These are phyloP conservation scores for Odontothrips loti DNA, from an alignment of 2,888 invertebrate genomes.

Conservation along the genomic window DNA sequence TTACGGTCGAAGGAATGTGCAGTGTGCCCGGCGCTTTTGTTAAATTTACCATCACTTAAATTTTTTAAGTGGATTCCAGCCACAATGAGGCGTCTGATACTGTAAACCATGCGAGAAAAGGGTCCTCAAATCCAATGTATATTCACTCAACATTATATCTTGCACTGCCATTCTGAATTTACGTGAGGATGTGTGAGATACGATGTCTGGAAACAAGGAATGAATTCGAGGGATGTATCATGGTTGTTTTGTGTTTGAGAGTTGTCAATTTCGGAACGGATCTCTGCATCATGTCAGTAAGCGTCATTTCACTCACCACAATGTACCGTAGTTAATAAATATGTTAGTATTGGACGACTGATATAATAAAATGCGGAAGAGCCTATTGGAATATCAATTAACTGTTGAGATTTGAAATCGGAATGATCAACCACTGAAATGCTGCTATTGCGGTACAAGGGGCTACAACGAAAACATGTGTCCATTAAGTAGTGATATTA, in stretches of 20 bases:
- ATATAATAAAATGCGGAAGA: slow-evolving; percentile 23
- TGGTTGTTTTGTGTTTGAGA: slow-evolving; percentile 14
- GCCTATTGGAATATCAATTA: slow-evolving; percentile 24
- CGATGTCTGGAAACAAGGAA: slow-evolving; percentile 4
- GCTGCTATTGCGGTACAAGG: not conserved
- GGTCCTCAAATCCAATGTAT: not conserved
- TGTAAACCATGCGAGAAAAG: not conserved
- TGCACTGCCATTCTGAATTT: slow-evolving; percentile 13
- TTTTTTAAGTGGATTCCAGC: not conserved
- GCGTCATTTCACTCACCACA: slow-evolving; percentile 16
- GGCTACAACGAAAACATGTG: slow-evolving; percentile 3
- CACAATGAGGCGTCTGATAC: not conserved
- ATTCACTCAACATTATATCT: not conserved
- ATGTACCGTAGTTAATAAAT: slow-evolving; percentile 16
- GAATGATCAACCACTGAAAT: not conserved
- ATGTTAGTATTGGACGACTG: slow-evolving; percentile 23
- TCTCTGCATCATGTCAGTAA: slow-evolving; percentile 23
- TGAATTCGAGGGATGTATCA: not conserved
- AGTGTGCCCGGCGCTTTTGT: not conserved
- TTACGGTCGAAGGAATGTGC: too few species aligned
- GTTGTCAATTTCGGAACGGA: slow-evolving; percentile 21
- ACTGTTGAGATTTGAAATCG: not conserved
- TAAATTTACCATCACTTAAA: not conserved
- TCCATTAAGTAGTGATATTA: slow-evolving; percentile 25
- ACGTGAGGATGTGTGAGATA: not conserved